phyloP scores from a whole-genome alignment of 2,888 invertebrate genomes.

The Torymus aiolomorphi region DNA sequence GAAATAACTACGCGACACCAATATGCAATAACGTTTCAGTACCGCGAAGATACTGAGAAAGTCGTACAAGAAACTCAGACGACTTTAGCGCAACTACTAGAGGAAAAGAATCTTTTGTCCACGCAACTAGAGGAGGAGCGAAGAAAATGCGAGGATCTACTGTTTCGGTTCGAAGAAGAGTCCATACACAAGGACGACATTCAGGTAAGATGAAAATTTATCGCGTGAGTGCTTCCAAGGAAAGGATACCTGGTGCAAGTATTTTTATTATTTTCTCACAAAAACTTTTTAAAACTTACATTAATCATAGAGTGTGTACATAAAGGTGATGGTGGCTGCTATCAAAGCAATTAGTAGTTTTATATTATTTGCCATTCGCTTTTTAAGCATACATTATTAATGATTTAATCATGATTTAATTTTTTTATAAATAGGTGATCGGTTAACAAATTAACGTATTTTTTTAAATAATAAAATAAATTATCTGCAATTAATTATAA shows the following conservation, averaged over 20 bases:
- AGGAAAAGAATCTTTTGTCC: constrained; percentile 76
- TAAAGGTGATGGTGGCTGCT: constrained; percentile 45
- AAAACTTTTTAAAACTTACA: neutral
- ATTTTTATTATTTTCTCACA: neutral
- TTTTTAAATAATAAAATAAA: too few species aligned
- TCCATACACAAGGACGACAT: constrained; percentile 91
- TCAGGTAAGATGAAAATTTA: constrained; percentile 79
- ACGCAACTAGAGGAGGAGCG: constrained; percentile 85
- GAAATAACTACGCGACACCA: too few species aligned
- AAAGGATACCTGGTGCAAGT: neutral
- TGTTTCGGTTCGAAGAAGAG: constrained; percentile 94
- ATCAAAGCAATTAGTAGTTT: constrained; percentile 20
- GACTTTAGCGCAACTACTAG: constrained; percentile 76
- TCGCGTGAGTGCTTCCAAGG: too few species aligned
- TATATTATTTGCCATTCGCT: constrained; percentile 33
- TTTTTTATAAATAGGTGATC: too few species aligned
- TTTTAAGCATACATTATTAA: constrained; percentile 23
- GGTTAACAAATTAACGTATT: too few species aligned
- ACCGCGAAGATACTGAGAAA: constrained; percentile 78
- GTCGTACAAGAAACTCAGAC: constrained; percentile 79
- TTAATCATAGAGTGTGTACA: neutral
- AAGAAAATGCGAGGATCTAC: constrained; percentile 91
- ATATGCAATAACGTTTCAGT: constrained; percentile 68
- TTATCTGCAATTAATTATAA: too few species aligned
- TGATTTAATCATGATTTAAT: neutral